Evolutionary conservation across 2,113 vertebrate species (phyloP).

Genomic region (Centrocercus urophasianus): DNA sequence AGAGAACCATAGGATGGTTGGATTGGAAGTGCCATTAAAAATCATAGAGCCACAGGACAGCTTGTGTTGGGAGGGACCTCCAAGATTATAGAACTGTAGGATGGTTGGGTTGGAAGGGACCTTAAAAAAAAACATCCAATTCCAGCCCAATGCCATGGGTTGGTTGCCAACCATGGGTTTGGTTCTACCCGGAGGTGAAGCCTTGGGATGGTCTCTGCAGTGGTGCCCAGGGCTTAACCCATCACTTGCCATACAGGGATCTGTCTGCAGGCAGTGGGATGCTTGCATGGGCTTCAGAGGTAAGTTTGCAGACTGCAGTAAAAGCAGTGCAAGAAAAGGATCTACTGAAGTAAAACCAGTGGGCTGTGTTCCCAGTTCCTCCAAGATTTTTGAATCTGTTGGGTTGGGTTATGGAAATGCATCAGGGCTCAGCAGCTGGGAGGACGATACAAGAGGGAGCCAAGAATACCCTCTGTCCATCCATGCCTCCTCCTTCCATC

Average conservation of each 20-base stretch:
- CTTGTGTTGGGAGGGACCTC: too few relatives aligned
- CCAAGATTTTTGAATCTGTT: fast-evolving
- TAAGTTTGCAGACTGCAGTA: not conserved
- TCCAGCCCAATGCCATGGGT: not conserved
- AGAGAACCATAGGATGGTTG: too few relatives aligned
- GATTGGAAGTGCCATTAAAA: too few relatives aligned
- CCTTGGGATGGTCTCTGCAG: fast-evolving
- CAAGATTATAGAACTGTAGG: too few relatives aligned
- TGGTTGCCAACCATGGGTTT: not conserved
- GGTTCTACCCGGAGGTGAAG: not conserved
- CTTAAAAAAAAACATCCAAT: not conserved
- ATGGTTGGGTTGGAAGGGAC: too few relatives aligned
- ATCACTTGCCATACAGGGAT: fast-evolving
- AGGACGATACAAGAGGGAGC: not conserved
- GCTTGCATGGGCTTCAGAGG: not conserved
- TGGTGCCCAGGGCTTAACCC: not conserved
- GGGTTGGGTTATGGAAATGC: not conserved
- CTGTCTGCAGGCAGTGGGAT: not conserved
- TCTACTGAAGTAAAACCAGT: not conserved
- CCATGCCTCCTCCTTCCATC: not conserved
- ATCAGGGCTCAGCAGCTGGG: not conserved
- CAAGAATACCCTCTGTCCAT: not conserved
- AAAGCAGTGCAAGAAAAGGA: not conserved
- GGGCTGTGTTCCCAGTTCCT: not conserved
- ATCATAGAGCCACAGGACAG: not conserved